phyloP scores from a whole-genome alignment of 1,140 invertebrate genomes.

The Drosophila yakuba region DNA sequence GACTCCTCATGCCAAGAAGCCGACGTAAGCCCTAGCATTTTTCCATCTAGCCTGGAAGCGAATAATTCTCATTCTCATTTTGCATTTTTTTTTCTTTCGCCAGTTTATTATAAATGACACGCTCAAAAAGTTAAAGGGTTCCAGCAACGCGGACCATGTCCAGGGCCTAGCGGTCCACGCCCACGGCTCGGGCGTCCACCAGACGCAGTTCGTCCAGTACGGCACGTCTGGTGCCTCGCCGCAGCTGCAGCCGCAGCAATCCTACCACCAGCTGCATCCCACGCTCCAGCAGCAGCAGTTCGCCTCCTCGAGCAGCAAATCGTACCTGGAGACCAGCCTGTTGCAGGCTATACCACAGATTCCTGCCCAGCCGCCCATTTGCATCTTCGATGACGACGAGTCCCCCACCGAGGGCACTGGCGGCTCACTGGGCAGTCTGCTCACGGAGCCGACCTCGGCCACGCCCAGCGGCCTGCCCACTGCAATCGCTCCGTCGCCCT shows the following conservation, averaged over 20 bases:
- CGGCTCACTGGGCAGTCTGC: constrained; percentile 62
- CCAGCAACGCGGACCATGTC: constrained; percentile 66
- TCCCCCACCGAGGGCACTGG: constrained; percentile 64
- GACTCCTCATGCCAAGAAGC: constrained; percentile 88
- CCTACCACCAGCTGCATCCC: constrained; percentile 69
- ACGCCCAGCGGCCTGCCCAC: constrained; percentile 48
- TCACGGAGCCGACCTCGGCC: constrained; percentile 51
- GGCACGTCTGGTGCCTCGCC: constrained; percentile 40
- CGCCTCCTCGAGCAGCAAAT: constrained; percentile 59
- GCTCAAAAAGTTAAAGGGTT: constrained; percentile 82
- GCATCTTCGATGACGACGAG: constrained; percentile 83
- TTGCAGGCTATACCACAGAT: constrained; percentile 82
- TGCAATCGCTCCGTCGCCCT: constrained; percentile 70
- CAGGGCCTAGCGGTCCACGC: constrained; percentile 51
- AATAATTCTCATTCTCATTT: constrained; percentile 12
- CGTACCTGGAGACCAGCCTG: constrained; percentile 73
- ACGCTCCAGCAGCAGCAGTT: constrained; percentile 56
- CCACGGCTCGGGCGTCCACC: constrained; percentile 54
- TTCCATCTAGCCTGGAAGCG: neutral
- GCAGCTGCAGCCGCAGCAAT: constrained; percentile 58
- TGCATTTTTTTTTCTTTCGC: neutral
- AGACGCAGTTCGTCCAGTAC: constrained; percentile 63
- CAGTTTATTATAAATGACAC: constrained; percentile 85
- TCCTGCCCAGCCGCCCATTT: constrained; percentile 81
- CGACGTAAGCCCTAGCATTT: constrained; percentile 85